These are phyloP conservation scores for Diloba caeruleocephala DNA, from an alignment of 2,888 invertebrate genomes.

Conservation along the genomic window DNA sequence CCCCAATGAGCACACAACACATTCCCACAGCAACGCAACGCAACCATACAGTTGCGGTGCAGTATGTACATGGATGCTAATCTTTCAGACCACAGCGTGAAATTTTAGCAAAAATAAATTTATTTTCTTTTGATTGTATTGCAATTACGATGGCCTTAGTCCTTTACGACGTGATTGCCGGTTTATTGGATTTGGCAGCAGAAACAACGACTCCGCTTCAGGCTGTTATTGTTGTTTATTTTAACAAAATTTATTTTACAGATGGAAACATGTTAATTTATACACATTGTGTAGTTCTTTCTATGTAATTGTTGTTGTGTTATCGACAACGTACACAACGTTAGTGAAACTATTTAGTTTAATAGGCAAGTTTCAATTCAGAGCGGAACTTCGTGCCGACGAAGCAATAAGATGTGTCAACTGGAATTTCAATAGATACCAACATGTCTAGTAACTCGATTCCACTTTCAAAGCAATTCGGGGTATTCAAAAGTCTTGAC, in stretches of 20 bases:
- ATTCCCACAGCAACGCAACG: too few relatives aligned
- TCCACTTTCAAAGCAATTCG: conserved; percentile 20
- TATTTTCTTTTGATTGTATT: conserved; percentile 28
- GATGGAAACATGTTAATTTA: conserved; percentile 21
- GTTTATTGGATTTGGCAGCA: conserved; percentile 52
- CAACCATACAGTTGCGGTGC: too few relatives aligned
- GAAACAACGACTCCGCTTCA: conserved; percentile 10
- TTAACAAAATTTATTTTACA: conserved; percentile 18
- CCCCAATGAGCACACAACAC: too few relatives aligned
- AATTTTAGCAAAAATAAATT: conserved; percentile 14
- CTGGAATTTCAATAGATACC: not conserved
- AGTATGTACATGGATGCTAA: too few relatives aligned
- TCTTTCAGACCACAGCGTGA: too few relatives aligned
- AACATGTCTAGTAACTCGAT: conserved; percentile 8
- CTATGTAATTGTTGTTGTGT: too few relatives aligned
- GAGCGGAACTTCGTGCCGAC: not conserved
- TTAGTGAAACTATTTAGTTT: conserved; percentile 4
- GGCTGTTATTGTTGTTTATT: conserved; percentile 29
- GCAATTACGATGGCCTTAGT: conserved; percentile 40
- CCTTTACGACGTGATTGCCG: conserved; percentile 41
- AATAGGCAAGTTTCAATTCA: conserved; percentile 1
- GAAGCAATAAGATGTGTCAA: conserved; percentile 1
- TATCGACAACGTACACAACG: not conserved
- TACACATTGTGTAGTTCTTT: not conserved
- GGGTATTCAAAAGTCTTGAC: conserved; percentile 9